phyloP scores from a whole-genome alignment of 2,888 invertebrate species.

The Gerris lacustris region DNA sequence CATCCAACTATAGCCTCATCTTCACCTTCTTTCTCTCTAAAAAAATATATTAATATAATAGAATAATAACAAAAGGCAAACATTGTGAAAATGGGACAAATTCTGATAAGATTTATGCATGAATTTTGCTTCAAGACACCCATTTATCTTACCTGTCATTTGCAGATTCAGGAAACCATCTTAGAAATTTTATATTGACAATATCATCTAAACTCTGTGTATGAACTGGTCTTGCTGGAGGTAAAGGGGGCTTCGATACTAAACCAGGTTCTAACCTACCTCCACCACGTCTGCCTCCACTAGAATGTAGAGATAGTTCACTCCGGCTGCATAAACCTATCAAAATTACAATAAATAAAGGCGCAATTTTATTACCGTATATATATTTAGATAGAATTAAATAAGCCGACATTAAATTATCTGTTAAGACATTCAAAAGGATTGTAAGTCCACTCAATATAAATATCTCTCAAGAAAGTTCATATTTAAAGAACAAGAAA shows the following conservation, averaged over 20 bases:
- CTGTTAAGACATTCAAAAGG: too few relatives aligned
- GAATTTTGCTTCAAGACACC: too few relatives aligned
- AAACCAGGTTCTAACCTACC: slow-evolving; percentile 31
- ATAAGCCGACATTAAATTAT: too few relatives aligned
- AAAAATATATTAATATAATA: not conserved
- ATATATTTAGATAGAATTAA: too few relatives aligned
- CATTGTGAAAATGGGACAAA: too few relatives aligned
- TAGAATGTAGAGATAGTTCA: not conserved
- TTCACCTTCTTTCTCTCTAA: not conserved
- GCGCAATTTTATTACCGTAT: too few relatives aligned
- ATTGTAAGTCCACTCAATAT: too few relatives aligned
- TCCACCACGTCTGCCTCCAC: not conserved
- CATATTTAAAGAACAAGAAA: too few relatives aligned
- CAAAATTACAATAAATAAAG: not conserved
- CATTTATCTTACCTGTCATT: not conserved
- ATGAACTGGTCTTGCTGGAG: slow-evolving; percentile 22
- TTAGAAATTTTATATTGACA: slow-evolving; percentile 32
- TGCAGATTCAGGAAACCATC: slow-evolving; percentile 32
- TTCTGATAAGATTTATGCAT: too few relatives aligned
- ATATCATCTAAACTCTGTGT: slow-evolving; percentile 28
- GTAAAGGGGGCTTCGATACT: slow-evolving; percentile 31
- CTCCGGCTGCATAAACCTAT: not conserved
- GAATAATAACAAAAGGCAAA: too few relatives aligned
- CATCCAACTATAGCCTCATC: not conserved
- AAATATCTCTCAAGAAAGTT: too few relatives aligned